Evolutionary conservation across 2,797 vertebrate genomes (phyloP), one percentile per base, ranked within the genome.

Genomic region (Channa striata): DNA sequence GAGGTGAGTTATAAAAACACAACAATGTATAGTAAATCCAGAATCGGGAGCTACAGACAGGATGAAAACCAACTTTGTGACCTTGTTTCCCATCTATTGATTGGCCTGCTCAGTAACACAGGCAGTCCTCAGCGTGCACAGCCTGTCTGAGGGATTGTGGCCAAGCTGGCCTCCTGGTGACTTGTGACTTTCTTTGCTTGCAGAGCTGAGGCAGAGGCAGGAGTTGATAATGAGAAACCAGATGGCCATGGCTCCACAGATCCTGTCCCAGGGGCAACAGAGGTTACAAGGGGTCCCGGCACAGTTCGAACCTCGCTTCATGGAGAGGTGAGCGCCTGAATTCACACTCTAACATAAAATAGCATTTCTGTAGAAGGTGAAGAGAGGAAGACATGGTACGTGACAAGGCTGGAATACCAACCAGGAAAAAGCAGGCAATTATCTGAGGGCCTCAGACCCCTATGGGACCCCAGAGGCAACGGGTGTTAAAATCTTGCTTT

Each of bases 151-250:
- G n/a, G n/a, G 37, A 11, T 58, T 68, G 52, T 61, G 23, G 34
- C 33, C 52, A n/a, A 54, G 64, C 30, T 36, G 34, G 20, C 30
- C 39, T 71, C 40, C 17, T 1, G 2, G 2, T 81, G 56, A 72
- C 73, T 59, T 60, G 19, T 57, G 11, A 25, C 36, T 56, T 43
- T 73, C 43, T 47, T 51, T 19, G 73, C 72, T 87, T 67, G 60
- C 87, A 99, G 97, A 99, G 73, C 81, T 97, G 60, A 92, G 95
- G 62, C 97, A 96, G 91, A 94, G 95, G 72, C 95, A 94, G 83
- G 96, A 97, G 91, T 69, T 96, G 86, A 91, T 96, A 19, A 96
- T 96, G 95, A 95, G 97, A 88, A 97, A 96, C 87, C 95, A 96
- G 87, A 96, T 97, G 95, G 92, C 96, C 65, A 93, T 95, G 85